Base-by-base conservation (phyloP, 2,113 vertebrate genomes). In the Ondatra zibethicus region DNA sequence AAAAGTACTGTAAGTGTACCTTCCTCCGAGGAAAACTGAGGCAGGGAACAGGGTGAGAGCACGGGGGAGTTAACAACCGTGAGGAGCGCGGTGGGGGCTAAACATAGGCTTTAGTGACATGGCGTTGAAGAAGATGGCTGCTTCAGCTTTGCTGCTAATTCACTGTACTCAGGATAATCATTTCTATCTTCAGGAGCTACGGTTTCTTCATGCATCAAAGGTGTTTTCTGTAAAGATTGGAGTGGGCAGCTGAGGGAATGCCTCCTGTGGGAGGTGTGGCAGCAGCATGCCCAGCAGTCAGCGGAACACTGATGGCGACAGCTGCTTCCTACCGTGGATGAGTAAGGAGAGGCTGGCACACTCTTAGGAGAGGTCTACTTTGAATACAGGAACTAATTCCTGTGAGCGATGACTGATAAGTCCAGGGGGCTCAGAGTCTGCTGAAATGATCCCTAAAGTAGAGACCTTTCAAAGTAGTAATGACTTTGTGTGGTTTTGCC, bases 41-140 rank as follows among this genome's bases (percentile, higher is more conserved):
- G 65, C n/a, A 39, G 23, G 68, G 66, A 36, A 39, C 0, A n/a
- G 47, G 50, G 39, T 21, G 61, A 39, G 58, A 86, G 50, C 25
- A 33, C 9, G 12, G 50, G 50, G 70, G 29, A 27, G 36, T 9
- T n/a, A 58, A 4, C 3, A 10, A 70, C 94, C 73, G 55, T 14
- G 45, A 33, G n/a, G 12, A n/a, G 50, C 14, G 42, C 27, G 3
- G 17, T n/a, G 11, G 52, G 45, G 58, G 52, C 2, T 25, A 61
- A 17, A 61, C 13, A 45, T 0, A 52, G 13, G 23, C 27, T 13
- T 8, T 0, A 3, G 82, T 3, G 8, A 39, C 10, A 4, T 0
- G 1, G 55, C 1, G 2, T 3, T 5, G 10, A 19, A 27, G 39
- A 29, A 31, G 45, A 84, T 19, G 33, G 76, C 58, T 27, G 1